phyloP scores from a whole-genome alignment of 2,888 invertebrate genomes.

The Cantharis nigra region DNA sequence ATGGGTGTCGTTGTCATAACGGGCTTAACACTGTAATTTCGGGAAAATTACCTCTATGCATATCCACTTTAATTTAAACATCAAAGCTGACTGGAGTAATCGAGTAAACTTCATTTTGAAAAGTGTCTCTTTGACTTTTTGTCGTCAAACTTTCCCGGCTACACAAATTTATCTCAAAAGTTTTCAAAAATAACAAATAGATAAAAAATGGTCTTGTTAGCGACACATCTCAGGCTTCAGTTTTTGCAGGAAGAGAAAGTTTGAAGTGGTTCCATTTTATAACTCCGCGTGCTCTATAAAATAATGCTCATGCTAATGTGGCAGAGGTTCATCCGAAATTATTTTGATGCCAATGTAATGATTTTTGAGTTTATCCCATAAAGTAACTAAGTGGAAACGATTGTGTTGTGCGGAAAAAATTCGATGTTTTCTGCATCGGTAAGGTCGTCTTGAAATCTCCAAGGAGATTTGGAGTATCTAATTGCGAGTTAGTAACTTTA shows the following conservation, averaged over 20 bases:
- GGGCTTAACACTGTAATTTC: not conserved
- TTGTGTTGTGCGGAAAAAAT: not conserved
- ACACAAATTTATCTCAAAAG: not conserved
- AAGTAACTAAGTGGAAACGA: not conserved
- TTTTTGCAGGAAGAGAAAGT: not conserved
- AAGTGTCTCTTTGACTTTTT: not conserved
- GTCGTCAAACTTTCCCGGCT: not conserved
- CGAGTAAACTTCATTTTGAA: not conserved
- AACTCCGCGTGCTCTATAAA: not conserved
- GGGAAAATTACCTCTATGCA: not conserved
- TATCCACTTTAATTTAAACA: not conserved
- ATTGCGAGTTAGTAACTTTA: slow-evolving; percentile 17
- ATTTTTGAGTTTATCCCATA: not conserved
- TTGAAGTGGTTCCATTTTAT: not conserved
- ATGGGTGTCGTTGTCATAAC: not conserved
- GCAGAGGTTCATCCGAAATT: not conserved
- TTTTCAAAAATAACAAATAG: not conserved
- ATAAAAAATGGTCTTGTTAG: not conserved
- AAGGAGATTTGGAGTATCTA: slow-evolving; percentile 14
- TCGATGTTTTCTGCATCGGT: not conserved
- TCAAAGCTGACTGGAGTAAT: not conserved
- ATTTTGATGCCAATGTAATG: not conserved
- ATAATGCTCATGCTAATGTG: too few relatives aligned
- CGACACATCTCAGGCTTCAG: not conserved
- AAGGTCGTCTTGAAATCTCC: not conserved